Base-by-base conservation (phyloP, 2,888 invertebrate species). In the Imbricaverruca yamaguchii region DNA sequence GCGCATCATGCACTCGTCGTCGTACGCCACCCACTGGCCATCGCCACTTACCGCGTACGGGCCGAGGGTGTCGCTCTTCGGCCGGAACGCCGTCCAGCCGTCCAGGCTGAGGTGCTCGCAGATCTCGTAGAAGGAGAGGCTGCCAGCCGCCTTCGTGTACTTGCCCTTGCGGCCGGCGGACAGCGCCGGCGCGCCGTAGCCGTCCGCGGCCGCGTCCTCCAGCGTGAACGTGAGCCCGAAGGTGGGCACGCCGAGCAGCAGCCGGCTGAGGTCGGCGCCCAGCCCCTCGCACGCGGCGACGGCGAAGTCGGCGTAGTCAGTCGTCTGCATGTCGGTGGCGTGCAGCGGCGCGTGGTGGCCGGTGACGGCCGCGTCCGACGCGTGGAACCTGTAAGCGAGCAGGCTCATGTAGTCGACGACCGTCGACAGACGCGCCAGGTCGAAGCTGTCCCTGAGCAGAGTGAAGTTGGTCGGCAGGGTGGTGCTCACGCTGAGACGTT, bases 91-190 rank as follows among this genome's bases (percentile, higher is more conserved):
- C 67, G n/a, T 6, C 67, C 67, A 67, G 25, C 25, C 67, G 67
- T 67, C 25, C 67, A 67, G 11, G 25, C 23, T 25, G 67, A 67
- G 9, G 67, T 89, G 89, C 87, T 89, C 89, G 67, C 67, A 67
- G 10, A 67, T 67, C 23, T 67, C 67, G 10, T 13, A 11, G 67
- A 67, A 67, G 9, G 67, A 67, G 11, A 67, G 67, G 11, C 25
- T 23, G 23, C 67, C 67, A 1, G 1, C 11, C 9, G 21, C 12
- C 10, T 67, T 67, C 11, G 67, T 67, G 23, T 12, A 12, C 6
- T 67, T 67, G 67, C 67, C 67, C 11, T 9, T 13, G 6, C 9
- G 7, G 10, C 67, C 67, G 9, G 67, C 11, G 6, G 9, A n/a
- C 13, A 8, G 7, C 1, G 67, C 67, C 8, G 67, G 23, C 23